These are phyloP conservation scores for Oenanthe oenanthe DNA, from an alignment of 2,113 vertebrate genomes.

Conservation along the genomic window DNA sequence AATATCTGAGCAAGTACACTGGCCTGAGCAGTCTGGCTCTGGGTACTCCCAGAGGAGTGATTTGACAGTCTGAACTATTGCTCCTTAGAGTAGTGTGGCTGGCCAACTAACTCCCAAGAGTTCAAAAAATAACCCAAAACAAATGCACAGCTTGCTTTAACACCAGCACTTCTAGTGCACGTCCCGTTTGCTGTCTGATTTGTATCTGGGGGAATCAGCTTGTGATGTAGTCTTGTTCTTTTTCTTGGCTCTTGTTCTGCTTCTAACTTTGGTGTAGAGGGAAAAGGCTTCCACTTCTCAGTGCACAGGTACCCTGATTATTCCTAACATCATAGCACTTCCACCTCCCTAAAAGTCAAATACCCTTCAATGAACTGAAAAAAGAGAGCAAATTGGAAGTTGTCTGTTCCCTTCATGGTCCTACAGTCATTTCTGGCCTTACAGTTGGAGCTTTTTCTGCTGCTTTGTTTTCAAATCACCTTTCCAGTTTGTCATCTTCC, in stretches of 20 bases:
- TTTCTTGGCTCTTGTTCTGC: constrained; percentile 31
- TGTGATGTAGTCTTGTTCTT: not conserved
- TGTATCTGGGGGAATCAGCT: not conserved
- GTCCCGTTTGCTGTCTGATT: not conserved
- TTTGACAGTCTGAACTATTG: constrained; percentile 46
- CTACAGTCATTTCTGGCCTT: not conserved
- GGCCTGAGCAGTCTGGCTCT: constrained; percentile 8
- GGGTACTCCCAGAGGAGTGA: constrained; percentile 41
- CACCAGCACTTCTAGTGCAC: not conserved
- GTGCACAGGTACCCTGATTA: not conserved
- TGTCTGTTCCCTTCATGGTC: not conserved
- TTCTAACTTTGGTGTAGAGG: not conserved
- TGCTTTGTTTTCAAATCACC: not conserved
- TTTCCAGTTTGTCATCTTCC: not conserved
- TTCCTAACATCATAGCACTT: not conserved
- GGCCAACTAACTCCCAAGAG: constrained; percentile 56
- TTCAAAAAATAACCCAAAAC: constrained; percentile 54
- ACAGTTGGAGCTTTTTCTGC: not conserved
- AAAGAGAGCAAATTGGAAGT: not conserved
- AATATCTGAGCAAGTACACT: not conserved
- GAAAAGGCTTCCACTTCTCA: not conserved
- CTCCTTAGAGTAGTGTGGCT: constrained; percentile 31
- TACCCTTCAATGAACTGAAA: not conserved
- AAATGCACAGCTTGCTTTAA: constrained; percentile 13
- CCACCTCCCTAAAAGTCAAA: not conserved